phyloP scores from a whole-genome alignment of 2,888 invertebrate species.

The Euzetes globulus region DNA sequence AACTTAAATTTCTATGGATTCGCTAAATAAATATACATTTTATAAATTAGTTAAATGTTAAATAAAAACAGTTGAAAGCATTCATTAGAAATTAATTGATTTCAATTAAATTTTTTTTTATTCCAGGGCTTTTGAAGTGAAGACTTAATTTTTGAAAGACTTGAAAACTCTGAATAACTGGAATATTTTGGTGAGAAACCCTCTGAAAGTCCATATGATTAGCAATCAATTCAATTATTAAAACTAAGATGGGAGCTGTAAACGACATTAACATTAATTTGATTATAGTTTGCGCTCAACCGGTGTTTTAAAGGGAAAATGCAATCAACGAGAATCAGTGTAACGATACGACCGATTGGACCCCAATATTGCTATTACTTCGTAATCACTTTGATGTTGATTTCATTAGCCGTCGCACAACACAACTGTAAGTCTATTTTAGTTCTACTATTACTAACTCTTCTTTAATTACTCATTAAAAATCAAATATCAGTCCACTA shows the following conservation, averaged over 20 bases:
- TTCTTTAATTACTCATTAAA: background rate
- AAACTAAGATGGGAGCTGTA: background rate
- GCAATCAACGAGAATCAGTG: constrained; percentile 22
- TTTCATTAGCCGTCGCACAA: constrained; percentile 17
- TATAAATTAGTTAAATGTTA: background rate
- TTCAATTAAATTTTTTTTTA: background rate
- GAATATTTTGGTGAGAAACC: too few relatives aligned
- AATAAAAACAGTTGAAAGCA: background rate
- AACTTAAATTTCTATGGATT: too few relatives aligned
- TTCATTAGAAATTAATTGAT: background rate
- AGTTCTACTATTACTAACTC: background rate
- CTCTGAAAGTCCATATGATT: background rate
- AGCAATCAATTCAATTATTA: background rate
- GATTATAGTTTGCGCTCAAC: constrained; percentile 5
- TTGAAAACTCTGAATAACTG: background rate
- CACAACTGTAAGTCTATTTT: constrained; percentile 7
- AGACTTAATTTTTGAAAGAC: background rate
- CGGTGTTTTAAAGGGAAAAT: background rate
- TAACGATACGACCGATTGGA: constrained; percentile 20
- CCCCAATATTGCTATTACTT: constrained; percentile 22
- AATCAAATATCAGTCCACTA: background rate
- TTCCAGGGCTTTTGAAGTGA: too few relatives aligned
- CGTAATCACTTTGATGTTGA: constrained; percentile 23
- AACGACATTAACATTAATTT: constrained; percentile 27
- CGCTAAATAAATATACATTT: too few relatives aligned